Evolutionary conservation across 2,888 invertebrate genomes (phyloP), one percentile per base, ranked within the genome.

Genomic region (Miltochrista miniata): DNA sequence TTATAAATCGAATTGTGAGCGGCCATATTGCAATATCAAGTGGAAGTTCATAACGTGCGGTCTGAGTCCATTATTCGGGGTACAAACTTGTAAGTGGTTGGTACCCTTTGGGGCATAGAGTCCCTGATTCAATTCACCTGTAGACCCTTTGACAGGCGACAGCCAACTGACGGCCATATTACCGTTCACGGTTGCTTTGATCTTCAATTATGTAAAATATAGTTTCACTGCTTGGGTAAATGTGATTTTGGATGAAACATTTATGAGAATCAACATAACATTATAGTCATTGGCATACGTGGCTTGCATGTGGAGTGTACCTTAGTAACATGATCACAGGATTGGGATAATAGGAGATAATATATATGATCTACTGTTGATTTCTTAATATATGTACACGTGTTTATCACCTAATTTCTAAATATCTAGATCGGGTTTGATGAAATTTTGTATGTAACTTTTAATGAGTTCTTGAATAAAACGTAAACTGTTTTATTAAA

Each of bases 71-170:
- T 88, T 87, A 88, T 87, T 83, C 76, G 56, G 73, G 76, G 79
- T 71, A 77, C 80, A 75, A 82, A 87, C 84, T 86, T 85, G 73
- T 76, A 77, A 85, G 86, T 83, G 85, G 68, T 64, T 61, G 64
- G 63, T 68, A 69, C 72, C 71, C 63, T 77, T 76, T 72, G 78
- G 79, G 68, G 68, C 75, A 73, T 69, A 73, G n/a, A n/a, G 76
- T 71, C 71, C 71, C 67, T 81, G 78, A 85, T 85, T 84, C 76
- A 82, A 87, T 86, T 84, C 84, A 84, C 84, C 86, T 83, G 82
- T 50, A 38, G 52, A 38, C 68, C 76, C 82, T 81, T 84, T 85
- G 82, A 81, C 72, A 59, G 69, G 37, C 59, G 46, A 34, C 51
- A 48, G 56, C 40, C 51, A 59, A 58, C 59, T 49, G 62, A 64